These are phyloP conservation scores for Ambastaia sidthimunki DNA, from an alignment of 2,797 vertebrate genomes.

Conservation along the genomic window DNA sequence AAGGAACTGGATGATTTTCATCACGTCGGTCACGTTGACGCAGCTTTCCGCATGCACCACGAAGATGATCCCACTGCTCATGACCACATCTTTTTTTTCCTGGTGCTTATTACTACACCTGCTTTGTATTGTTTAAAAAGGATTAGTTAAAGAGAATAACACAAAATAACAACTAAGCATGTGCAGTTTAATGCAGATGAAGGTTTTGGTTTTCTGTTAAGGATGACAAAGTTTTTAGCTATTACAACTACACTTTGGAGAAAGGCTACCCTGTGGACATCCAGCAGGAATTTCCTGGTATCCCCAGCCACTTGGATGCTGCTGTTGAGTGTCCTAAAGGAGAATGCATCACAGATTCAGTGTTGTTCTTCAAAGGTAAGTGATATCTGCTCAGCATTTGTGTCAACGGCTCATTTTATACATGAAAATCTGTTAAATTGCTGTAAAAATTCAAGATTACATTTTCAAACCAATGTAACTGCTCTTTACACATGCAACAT, in stretches of 20 bases:
- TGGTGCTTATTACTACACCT: conserved; percentile 70
- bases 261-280: conserved; percentile 77
- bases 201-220: conserved; percentile 54
- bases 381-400: background rate
- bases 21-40: conserved; percentile 76
- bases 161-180: background rate
- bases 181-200: background rate
- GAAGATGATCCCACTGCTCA: conserved; percentile 59
- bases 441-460: background rate
- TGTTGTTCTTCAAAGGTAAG: conserved; percentile 89
- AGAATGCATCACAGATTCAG: conserved; percentile 77
- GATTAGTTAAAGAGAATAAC: background rate
- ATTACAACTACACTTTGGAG: conserved; percentile 74
- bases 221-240: conserved; percentile 83
- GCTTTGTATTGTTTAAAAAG: conserved; percentile 20
- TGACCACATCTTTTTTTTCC: conserved; percentile 81
- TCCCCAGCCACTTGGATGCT: conserved; percentile 81
- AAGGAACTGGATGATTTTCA: conserved; percentile 72
- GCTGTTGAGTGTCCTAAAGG: conserved; percentile 87
- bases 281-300: conserved; percentile 79
- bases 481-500: background rate
- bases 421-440: background rate
- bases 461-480: background rate
- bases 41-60: conserved; percentile 82
- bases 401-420: background rate